Percentiles rank a stretch among this genome's conserved stretches.
These are phyloP conservation scores for Cinclus cinclus DNA, from an alignment of 2,113 vertebrate genomes.

Conservation along the genomic window DNA sequence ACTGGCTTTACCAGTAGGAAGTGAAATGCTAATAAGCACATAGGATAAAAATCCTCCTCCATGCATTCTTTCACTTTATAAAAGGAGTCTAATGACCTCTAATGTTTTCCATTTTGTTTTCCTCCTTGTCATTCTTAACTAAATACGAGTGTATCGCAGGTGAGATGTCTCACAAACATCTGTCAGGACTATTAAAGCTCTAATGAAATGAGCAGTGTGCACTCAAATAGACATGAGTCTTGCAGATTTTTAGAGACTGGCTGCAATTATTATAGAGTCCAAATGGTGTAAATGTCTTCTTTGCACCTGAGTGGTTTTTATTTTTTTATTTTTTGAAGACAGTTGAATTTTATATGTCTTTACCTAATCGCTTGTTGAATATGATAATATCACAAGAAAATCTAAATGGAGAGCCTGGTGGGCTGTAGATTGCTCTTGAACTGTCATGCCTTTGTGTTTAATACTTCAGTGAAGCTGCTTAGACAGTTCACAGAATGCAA, in stretches of 20 bases:
- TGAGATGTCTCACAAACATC: neutral
- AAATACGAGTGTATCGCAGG: neutral
- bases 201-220: neutral
- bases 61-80: neutral
- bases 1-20: neutral
- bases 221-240: neutral
- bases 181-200: neutral
- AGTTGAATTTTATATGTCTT: neutral
- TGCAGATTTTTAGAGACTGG: neutral
- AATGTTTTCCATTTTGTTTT: constrained; percentile 27
- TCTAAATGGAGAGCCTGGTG: neutral
- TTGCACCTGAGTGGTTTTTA: neutral
- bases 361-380: neutral
- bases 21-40: neutral
- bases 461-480: neutral
- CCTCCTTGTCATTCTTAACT: constrained; percentile 22
- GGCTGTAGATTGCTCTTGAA: neutral
- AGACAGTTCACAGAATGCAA: neutral
- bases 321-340: neutral
- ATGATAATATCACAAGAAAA: neutral
- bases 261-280: neutral
- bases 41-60: neutral
- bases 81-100: neutral
- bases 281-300: neutral
- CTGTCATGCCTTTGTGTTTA: neutral